Conservation (phyloP, 1,140 invertebrate species). For the Scaptomyza graminum region DNA sequence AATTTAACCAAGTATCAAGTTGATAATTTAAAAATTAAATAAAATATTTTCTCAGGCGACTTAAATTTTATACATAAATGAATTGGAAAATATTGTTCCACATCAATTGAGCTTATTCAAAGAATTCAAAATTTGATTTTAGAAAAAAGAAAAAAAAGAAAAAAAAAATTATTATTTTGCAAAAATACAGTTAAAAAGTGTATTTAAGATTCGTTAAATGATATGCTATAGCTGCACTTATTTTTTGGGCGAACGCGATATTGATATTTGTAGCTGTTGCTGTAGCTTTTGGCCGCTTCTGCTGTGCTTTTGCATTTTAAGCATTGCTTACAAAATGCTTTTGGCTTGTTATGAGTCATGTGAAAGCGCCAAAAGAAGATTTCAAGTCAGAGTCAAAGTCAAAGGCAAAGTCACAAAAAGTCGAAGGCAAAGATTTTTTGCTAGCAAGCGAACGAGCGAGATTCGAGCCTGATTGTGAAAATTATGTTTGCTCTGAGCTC, state of each 20-base stretch:
- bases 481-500: conserved; percentile 77
- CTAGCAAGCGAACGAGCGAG: conserved; percentile 44
- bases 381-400: conserved; percentile 19
- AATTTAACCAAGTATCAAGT: too few relatives aligned
- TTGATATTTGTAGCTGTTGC: conserved; percentile 41
- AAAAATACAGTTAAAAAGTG: neutral
- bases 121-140: too few relatives aligned
- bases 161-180: neutral
- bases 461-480: conserved; percentile 69
- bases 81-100: too few relatives aligned
- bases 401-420: conserved; percentile 21
- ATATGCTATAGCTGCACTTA: neutral
- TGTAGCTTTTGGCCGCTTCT: conserved; percentile 38
- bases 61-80: too few relatives aligned
- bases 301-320: conserved; percentile 65
- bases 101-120: too few relatives aligned
- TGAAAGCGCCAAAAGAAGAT: conserved; percentile 67
- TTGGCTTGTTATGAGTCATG: conserved; percentile 77
- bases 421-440: conserved; percentile 30
- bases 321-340: conserved; percentile 62
- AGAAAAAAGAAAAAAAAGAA: too few relatives aligned
- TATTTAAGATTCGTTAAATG: conserved; percentile 32
- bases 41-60: too few relatives aligned
- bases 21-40: too few relatives aligned
- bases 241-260: conserved; percentile 45